Base-by-base conservation (phyloP, 1,140 invertebrate species). In the Hermetia illucens region DNA sequence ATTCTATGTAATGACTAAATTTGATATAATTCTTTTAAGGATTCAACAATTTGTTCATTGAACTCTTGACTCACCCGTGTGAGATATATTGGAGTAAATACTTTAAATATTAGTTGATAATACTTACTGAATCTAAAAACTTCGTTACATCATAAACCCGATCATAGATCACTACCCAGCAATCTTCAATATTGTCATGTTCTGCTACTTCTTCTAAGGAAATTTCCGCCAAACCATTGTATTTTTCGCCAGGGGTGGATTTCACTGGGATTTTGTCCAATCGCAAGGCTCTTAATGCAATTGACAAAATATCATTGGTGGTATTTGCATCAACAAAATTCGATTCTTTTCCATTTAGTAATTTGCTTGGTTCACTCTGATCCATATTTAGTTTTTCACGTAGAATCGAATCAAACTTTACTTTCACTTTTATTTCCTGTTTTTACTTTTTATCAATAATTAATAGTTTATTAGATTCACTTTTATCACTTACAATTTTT, bases 81-180 rank as follows among this genome's bases (percentile, higher is more conserved):
- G 6, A 25, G 24, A 8, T 8, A n/a, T 24, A 18, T 8, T 25
- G 6, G n/a, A 25, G 24, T 25, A 25, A n/a, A 25, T 25, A 25
- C 21, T 3, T 40, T 36, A 3, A 35, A 37, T 19, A 37, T 41
- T 3, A 37, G n/a, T 37, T 38, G 16, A 8, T 9, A 13, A 40
- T 38, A 46, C 36, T 51, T 51, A 73, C 71, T 79, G 71, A 68
- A 41, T 71, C 61, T n/a, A 83, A 47, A 46, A 84, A 82, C 4
- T 69, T 65, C 1, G 80, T 81, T 18, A 82, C 72, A 42, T 84
- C 72, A 52, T 82, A 84, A 5, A 85, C 77, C 21, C 76, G 69
- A 58, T 83, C 79, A 52, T 77, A 77, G 34, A 85, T 72, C 3
- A 80, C 68, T 17, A 83, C 56, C 78, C 78, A 82, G 48, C 79